Percentiles rank a stretch among this genome's conserved stretches.
Conservation (phyloP, 2,888 invertebrate genomes). For the Elmis aenea region DNA sequence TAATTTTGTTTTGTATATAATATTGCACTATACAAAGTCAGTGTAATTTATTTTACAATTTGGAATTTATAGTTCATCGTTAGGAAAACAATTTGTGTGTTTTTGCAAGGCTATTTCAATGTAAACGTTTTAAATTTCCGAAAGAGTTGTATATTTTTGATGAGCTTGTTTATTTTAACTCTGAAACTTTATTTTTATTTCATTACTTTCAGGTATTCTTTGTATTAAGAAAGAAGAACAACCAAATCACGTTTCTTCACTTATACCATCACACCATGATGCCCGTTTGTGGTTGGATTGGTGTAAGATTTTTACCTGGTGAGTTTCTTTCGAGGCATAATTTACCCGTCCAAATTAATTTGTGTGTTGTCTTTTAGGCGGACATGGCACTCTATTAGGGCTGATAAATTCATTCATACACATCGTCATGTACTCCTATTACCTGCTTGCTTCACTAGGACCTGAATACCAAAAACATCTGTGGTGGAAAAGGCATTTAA, state of each 20-base stretch:
- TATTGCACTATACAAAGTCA: too few relatives aligned
- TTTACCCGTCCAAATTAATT: background rate
- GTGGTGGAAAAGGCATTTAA: conserved; percentile 93
- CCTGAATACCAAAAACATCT: conserved; percentile 82
- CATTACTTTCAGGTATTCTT: conserved; percentile 52
- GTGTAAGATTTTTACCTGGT: conserved; percentile 52
- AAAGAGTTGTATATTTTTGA: too few relatives aligned
- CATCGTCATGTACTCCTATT: conserved; percentile 91
- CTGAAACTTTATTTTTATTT: too few relatives aligned
- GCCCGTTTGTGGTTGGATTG: conserved; percentile 54
- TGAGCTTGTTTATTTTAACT: too few relatives aligned
- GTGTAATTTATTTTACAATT: too few relatives aligned
- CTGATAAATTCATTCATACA: conserved; percentile 92
- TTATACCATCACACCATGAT: conserved; percentile 62
- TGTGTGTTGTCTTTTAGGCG: conserved; percentile 48
- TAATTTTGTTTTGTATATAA: too few relatives aligned
- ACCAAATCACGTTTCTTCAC: conserved; percentile 63
- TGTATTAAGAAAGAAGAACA: conserved; percentile 62
- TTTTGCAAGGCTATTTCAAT: too few relatives aligned
- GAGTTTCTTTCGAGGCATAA: conserved; percentile 38
- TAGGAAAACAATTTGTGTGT: too few relatives aligned
- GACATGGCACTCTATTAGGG: conserved; percentile 78
- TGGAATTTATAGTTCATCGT: too few relatives aligned
- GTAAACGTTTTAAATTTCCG: too few relatives aligned
- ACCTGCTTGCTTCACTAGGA: conserved; percentile 82